phyloP scores from a whole-genome alignment of 2,113 vertebrate genomes.

The Sander vitreus region DNA sequence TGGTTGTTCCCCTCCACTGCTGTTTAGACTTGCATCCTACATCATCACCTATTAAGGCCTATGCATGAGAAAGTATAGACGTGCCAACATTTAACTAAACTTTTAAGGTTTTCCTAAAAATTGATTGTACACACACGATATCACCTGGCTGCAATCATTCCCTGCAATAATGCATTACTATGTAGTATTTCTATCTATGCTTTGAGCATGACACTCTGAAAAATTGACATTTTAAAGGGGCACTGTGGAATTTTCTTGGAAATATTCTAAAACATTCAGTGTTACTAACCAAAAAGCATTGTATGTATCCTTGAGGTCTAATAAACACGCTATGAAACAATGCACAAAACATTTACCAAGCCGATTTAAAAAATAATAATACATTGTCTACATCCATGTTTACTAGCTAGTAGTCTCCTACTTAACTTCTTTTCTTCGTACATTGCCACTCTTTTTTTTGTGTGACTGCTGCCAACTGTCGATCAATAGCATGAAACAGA shows the following conservation, averaged over 20 bases:
- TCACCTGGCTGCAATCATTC: neutral
- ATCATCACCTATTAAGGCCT: constrained; percentile 29
- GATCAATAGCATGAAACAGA: neutral
- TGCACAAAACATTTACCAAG: neutral
- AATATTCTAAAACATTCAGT: neutral
- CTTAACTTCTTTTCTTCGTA: neutral
- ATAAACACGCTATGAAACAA: neutral
- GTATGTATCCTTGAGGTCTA: neutral
- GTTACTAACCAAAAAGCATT: neutral
- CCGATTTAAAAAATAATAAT: neutral
- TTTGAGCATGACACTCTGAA: neutral
- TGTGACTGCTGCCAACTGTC: neutral
- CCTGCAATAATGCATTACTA: neutral
- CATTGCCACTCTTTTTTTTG: neutral
- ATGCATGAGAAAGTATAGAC: neutral
- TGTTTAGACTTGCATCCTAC: constrained; percentile 18
- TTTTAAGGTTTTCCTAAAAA: neutral
- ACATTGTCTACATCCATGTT: neutral
- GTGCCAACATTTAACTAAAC: neutral
- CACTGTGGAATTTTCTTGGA: neutral
- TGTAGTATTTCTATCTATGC: neutral
- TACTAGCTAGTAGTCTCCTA: neutral
- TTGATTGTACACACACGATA: neutral
- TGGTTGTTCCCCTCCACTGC: constrained; percentile 18
- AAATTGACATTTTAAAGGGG: neutral